A percentile compares a stretch with the other conserved stretches of the same genome.
These are phyloP conservation scores for Alectura lathami DNA, from an alignment of 2,113 vertebrate genomes.

Conservation along the genomic window DNA sequence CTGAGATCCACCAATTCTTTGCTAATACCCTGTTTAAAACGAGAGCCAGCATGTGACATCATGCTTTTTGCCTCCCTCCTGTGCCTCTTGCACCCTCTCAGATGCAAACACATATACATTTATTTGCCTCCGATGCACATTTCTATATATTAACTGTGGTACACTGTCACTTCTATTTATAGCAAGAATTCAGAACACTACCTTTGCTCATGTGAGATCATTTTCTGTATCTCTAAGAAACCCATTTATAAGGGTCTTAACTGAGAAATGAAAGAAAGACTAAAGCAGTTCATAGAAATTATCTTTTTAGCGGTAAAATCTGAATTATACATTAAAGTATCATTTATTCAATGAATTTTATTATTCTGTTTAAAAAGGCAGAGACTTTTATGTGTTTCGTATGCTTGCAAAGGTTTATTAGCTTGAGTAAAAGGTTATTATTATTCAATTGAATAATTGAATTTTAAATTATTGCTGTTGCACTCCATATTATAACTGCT, in stretches of 20 bases:
- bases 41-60: background rate
- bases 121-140: background rate
- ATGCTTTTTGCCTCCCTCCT: background rate
- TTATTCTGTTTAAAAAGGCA: constrained; percentile 42
- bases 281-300: constrained; percentile 33
- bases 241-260: background rate
- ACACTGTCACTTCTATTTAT: background rate
- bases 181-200: background rate
- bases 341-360: constrained; percentile 50
- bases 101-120: background rate
- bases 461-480: constrained; percentile 24
- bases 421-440: constrained; percentile 16
- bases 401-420: constrained; percentile 41
- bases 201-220: background rate
- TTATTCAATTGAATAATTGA: constrained; percentile 29
- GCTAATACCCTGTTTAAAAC: background rate
- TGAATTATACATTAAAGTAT: constrained; percentile 62
- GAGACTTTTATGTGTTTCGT: constrained; percentile 20
- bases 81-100: background rate
- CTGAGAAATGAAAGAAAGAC: constrained; percentile 1
- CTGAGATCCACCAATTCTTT: constrained; percentile 23
- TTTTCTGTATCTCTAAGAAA: background rate
- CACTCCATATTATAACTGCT: constrained; percentile 17
- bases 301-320: constrained; percentile 34
- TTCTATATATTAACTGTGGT: background rate